These are phyloP conservation scores for Danio jaintianensis DNA, from an alignment of 2,797 vertebrate genomes.

Conservation along the genomic window DNA sequence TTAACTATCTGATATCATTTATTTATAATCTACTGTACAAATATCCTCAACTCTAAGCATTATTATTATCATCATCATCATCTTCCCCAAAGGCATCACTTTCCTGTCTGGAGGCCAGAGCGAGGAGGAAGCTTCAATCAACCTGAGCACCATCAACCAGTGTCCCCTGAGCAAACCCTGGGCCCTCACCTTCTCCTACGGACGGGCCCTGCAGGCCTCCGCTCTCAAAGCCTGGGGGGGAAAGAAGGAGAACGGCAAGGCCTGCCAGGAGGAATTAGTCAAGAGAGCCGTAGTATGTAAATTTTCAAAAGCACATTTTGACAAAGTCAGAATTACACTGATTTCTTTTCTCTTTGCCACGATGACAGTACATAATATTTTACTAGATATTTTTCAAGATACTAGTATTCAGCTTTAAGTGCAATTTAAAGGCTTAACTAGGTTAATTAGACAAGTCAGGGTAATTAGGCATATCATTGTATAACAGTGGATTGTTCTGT, in stretches of 20 bases:
- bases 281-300: conserved; percentile 82
- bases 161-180: conserved; percentile 88
- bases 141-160: conserved; percentile 90
- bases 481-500: too few species aligned
- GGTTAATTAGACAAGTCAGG: too few species aligned
- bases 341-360: too few species aligned
- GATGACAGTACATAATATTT: too few species aligned
- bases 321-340: background rate
- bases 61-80: background rate
- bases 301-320: background rate
- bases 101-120: conserved; percentile 94
- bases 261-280: conserved; percentile 88
- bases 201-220: conserved; percentile 91
- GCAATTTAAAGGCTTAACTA: too few species aligned
- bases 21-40: background rate
- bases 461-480: too few species aligned
- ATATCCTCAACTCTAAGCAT: background rate
- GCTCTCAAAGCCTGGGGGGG: conserved; percentile 90
- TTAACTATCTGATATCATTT: too few species aligned
- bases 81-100: conserved; percentile 81
- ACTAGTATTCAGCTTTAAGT: too few species aligned
- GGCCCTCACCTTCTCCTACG: conserved; percentile 92
- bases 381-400: too few species aligned
- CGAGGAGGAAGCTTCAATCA: conserved; percentile 91
- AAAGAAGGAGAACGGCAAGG: conserved; percentile 89